A percentile compares a stretch with the other conserved stretches of the same genome.
phyloP scores from a whole-genome alignment of 2,797 vertebrate species.

The Tolypeutes matacus region DNA sequence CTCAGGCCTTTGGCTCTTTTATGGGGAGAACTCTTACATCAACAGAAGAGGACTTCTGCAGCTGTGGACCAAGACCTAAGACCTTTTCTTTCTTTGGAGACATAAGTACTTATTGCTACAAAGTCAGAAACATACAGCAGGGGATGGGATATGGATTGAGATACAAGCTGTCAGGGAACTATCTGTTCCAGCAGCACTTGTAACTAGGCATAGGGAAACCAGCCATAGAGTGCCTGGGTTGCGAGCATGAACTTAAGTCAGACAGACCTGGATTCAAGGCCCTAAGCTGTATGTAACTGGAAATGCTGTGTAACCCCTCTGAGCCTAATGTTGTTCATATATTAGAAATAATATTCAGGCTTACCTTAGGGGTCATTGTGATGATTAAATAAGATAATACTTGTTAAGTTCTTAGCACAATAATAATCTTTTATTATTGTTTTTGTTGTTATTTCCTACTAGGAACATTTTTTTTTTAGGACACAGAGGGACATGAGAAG shows the following conservation, averaged over 20 bases:
- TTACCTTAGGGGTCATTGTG: not conserved
- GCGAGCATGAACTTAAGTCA: not conserved
- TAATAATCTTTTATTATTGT: not conserved
- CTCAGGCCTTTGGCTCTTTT: not conserved
- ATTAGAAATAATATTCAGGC: not conserved
- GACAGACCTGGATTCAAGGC: not conserved
- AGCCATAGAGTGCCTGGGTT: not conserved
- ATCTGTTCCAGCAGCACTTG: not conserved
- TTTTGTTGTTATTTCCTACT: not conserved
- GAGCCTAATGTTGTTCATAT: not conserved
- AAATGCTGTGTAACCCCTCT: not conserved
- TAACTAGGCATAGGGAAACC: not conserved
- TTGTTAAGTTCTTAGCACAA: not conserved
- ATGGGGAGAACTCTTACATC: not conserved
- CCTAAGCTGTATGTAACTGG: not conserved
- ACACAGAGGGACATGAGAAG: not conserved
- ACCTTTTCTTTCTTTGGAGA: not conserved
- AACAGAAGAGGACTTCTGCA: not conserved
- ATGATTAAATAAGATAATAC: not conserved
- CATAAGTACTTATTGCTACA: not conserved
- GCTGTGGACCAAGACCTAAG: not conserved
- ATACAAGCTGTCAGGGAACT: not conserved
- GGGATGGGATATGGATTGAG: not conserved
- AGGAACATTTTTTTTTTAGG: not conserved
- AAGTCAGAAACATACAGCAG: not conserved